Conservation (phyloP, 2,113 vertebrate genomes). For the Entelurus aequoreus region DNA sequence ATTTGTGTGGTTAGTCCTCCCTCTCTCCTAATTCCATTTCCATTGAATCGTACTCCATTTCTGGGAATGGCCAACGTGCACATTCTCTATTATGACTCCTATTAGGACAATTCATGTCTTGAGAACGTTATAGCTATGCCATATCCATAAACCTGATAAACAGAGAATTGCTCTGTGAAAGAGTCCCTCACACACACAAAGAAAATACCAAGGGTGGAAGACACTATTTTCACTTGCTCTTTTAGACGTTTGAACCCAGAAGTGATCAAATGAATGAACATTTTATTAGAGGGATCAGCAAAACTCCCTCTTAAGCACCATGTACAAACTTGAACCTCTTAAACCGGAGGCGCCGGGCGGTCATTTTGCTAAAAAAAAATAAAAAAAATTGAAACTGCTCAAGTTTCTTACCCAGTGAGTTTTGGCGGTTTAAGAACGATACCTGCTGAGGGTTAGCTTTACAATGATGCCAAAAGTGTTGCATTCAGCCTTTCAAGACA, state of each 20-base stretch:
- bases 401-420: no score
- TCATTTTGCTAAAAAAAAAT: no score
- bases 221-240: no score
- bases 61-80: slow-evolving; percentile 47
- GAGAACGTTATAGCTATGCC: slow-evolving; percentile 32
- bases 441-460: neutral
- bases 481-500: no score
- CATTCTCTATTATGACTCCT: slow-evolving; percentile 40
- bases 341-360: no score
- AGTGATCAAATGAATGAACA: no score
- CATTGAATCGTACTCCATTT: slow-evolving; percentile 50
- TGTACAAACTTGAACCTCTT: slow-evolving; percentile 14
- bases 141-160: slow-evolving; percentile 15
- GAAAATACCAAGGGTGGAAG: neutral
- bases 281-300: slow-evolving; percentile 17
- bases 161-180: slow-evolving; percentile 16
- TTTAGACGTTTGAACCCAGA: no score
- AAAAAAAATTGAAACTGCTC: no score
- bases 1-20: slow-evolving; percentile 51
- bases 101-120: slow-evolving; percentile 39
- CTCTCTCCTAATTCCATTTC: slow-evolving; percentile 47
- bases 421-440: slow-evolving; percentile 7
- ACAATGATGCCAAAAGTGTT: no score
- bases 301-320: slow-evolving; percentile 58
- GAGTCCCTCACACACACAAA: slow-evolving; percentile 2